These are phyloP conservation scores for Drosophila yooni DNA, from an alignment of 2,888 invertebrate species.

Conservation along the genomic window DNA sequence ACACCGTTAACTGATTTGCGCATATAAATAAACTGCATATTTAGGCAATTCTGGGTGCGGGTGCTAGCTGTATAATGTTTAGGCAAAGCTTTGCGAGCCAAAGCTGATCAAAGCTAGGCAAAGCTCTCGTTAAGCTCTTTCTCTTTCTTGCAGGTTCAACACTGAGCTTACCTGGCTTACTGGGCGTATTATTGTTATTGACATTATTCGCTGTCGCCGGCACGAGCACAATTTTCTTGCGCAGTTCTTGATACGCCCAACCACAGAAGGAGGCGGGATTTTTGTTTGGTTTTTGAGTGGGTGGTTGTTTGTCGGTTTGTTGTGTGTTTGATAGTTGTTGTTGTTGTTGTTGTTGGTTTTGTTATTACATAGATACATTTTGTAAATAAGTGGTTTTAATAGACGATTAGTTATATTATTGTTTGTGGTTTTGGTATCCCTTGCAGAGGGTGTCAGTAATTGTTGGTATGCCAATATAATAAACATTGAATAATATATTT, in stretches of 20 bases:
- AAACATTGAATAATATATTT: not conserved
- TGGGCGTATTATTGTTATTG: conserved; percentile 77
- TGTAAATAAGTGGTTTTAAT: conserved; percentile 64
- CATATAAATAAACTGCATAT: conserved; percentile 5
- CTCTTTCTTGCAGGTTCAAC: conserved; percentile 36
- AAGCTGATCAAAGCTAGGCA: conserved; percentile 57
- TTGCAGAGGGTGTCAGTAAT: not conserved
- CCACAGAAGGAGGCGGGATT: conserved; percentile 18
- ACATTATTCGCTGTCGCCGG: conserved; percentile 79
- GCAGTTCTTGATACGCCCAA: conserved; percentile 70
- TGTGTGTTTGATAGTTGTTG: conserved; percentile 31
- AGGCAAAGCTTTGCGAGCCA: conserved; percentile 44
- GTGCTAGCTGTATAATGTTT: conserved; percentile 3
- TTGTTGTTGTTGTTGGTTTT: conserved; percentile 46
- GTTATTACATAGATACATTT: conserved; percentile 47
- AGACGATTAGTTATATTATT: conserved; percentile 55
- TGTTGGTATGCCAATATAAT: not conserved
- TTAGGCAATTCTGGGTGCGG: conserved; percentile 28
- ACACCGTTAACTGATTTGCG: not conserved
- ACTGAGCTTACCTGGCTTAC: conserved; percentile 83
- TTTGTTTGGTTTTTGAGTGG: conserved; percentile 18
- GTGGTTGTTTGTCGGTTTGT: conserved; percentile 17
- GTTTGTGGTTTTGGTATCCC: conserved; percentile 19
- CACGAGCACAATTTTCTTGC: conserved; percentile 84
- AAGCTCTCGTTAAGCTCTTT: conserved; percentile 60